Evolutionary conservation across 2,113 vertebrate species (phyloP), one percentile per base, ranked within the genome.

Genomic region (Amblyopsis rosae): DNA sequence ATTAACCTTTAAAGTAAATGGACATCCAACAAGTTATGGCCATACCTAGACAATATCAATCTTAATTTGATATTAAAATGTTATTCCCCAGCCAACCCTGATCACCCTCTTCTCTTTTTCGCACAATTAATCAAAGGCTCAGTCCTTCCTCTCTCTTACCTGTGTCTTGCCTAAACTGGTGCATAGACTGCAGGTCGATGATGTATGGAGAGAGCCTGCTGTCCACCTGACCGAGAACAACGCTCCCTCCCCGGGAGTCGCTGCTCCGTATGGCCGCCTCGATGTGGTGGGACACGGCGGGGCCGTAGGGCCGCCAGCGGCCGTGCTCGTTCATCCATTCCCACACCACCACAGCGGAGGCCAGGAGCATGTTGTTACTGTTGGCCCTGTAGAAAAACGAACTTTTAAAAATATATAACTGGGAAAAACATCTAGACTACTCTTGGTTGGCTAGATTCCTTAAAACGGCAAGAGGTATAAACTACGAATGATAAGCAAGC

Each of bases 281-380:
- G 79, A 96, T 96, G 90, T 96, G 95, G 87, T 96, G 95, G 87
- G 94, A 95, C 77, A 95, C 94, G 12, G 93, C 92, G 16, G 95
- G 91, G 91, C 95, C 92, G 92, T 96, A 96, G 81, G 95, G 95
- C 81, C 95, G 90, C 95, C 95, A 96, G 66, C 95, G 95, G 32
- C 95, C 94, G 92, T 96, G 95, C 69, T 96, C 95, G 91, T 95
- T 96, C 79, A 96, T 90, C 95, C 95, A 96, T 93, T 96, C 95
- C 95, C 95, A 96, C 75, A 96, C 95, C 87, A 95, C 95, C 84
- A 95, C 95, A 9, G 93, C 94, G 51, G 95, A 94, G 84, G 93
- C 93, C 87, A 94, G 88, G 84, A 96, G 92, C 94, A 95, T 95
- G 81, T 73, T 84, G 84, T 83, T 87, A 82, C 62, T 81, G 80